phyloP scores from a whole-genome alignment of 2,888 invertebrate genomes.

The Megalurothrips usitatus region DNA sequence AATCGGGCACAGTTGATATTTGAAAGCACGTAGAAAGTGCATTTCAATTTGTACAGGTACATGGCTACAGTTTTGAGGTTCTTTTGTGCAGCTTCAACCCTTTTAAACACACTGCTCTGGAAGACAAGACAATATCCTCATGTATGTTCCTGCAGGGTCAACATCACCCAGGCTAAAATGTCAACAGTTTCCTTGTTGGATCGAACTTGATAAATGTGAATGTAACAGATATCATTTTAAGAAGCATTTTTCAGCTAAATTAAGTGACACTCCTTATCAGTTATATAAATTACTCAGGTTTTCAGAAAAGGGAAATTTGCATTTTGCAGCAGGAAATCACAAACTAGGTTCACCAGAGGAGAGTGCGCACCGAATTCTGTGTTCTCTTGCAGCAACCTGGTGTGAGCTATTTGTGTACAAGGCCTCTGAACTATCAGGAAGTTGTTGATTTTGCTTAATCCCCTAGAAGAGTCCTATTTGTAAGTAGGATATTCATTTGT shows the following conservation, averaged over 20 bases:
- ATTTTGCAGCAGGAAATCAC: conserved; percentile 8
- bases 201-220: too few species aligned
- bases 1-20: conserved; percentile 4
- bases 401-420: conserved; percentile 1
- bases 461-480: background rate
- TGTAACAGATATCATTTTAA: too few species aligned
- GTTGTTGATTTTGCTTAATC: too few species aligned
- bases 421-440: background rate
- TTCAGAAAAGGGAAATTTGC: background rate
- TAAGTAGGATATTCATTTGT: background rate
- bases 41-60: background rate
- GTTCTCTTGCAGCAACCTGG: conserved; percentile 7
- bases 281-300: background rate
- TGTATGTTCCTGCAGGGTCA: too few species aligned
- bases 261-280: too few species aligned
- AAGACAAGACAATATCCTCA: too few species aligned
- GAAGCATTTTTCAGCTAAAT: too few species aligned
- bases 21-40: background rate
- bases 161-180: too few species aligned
- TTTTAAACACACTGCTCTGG: background rate
- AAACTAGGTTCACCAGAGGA: background rate
- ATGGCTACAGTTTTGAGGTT: conserved; percentile 16
- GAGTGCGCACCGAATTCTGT: conserved; percentile 12
- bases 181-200: too few species aligned
- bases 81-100: conserved; percentile 2